Conservation (phyloP, 2,888 invertebrate genomes). For the Chamaedrilus cognettii region DNA sequence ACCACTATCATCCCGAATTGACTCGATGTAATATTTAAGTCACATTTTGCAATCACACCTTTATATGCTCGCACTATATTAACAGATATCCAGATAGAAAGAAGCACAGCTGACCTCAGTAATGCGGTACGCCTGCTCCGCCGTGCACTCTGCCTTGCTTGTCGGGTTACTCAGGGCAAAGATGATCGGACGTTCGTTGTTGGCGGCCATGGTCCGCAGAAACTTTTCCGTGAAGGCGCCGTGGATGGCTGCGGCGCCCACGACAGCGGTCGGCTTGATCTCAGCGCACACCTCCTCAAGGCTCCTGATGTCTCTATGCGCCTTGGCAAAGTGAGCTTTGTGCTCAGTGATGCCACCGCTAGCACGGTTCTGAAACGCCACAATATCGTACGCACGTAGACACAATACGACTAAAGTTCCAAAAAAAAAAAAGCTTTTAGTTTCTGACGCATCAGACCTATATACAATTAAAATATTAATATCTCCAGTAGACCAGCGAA, state of each 20-base stretch:
- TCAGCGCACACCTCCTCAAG: conserved; percentile 76
- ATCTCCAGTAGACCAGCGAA: too few relatives aligned
- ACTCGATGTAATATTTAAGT: too few relatives aligned
- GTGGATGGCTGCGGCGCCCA: conserved; percentile 94
- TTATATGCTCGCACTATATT: too few relatives aligned
- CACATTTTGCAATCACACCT: too few relatives aligned
- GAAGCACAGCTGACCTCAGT: conserved; percentile 25
- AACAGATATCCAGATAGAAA: too few relatives aligned
- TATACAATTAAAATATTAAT: too few relatives aligned
- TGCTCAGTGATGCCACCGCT: conserved; percentile 72
- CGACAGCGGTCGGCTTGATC: conserved; percentile 86
- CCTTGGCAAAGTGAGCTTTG: conserved; percentile 75
- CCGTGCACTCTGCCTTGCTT: conserved; percentile 98
- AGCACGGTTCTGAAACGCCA: conserved; percentile 78
- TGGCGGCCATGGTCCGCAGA: conserved; percentile 79
- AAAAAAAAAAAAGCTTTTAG: too few relatives aligned
- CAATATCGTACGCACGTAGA: too few relatives aligned
- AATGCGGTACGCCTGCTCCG: conserved; percentile 85
- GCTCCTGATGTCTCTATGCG: conserved; percentile 68
- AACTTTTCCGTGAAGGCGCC: conserved; percentile 87
- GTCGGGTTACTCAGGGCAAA: conserved; percentile 99
- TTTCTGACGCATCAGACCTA: too few relatives aligned
- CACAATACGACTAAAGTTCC: too few relatives aligned
- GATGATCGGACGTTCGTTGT: conserved; percentile 86
- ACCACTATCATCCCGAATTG: too few relatives aligned